Evolutionary conservation across 2,888 invertebrate species (phyloP).

Genomic region (Spisula solida): DNA sequence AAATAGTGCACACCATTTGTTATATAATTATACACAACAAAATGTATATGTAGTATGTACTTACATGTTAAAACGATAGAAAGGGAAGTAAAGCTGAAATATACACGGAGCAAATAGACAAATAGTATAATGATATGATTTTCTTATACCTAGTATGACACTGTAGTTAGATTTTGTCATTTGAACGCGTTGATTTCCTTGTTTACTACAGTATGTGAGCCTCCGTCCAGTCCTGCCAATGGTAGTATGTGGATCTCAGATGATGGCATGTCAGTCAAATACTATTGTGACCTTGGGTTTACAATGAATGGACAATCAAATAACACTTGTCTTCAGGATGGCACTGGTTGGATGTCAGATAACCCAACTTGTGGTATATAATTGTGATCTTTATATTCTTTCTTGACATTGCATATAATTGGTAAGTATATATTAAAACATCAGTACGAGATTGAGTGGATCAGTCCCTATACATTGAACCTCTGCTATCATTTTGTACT

Average conservation of each 20-base stretch:
- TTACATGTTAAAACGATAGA: no score
- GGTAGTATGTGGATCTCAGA: conserved; percentile 61
- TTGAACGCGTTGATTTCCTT: background rate
- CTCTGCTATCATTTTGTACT: no score
- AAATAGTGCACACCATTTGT: background rate
- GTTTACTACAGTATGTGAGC: conserved; percentile 56
- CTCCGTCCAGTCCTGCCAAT: conserved; percentile 48
- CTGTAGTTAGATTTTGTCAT: no score
- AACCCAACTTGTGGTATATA: conserved; percentile 62
- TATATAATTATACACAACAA: background rate
- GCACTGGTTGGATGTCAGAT: conserved; percentile 55
- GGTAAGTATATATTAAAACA: no score
- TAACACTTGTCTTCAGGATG: conserved; percentile 54
- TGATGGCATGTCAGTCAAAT: conserved; percentile 55
- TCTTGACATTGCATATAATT: no score
- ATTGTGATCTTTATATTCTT: background rate
- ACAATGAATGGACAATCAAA: conserved; percentile 45
- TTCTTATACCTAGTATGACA: no score
- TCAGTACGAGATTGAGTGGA: no score
- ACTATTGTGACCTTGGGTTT: conserved; percentile 57
- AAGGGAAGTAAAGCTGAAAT: no score
- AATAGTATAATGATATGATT: no score
- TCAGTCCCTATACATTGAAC: no score
- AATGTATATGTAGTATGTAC: no score
- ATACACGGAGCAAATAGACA: no score